Evolutionary conservation across 2,113 vertebrate species (phyloP), one percentile per base, ranked within the genome.

Genomic region (Rhineura floridana): DNA sequence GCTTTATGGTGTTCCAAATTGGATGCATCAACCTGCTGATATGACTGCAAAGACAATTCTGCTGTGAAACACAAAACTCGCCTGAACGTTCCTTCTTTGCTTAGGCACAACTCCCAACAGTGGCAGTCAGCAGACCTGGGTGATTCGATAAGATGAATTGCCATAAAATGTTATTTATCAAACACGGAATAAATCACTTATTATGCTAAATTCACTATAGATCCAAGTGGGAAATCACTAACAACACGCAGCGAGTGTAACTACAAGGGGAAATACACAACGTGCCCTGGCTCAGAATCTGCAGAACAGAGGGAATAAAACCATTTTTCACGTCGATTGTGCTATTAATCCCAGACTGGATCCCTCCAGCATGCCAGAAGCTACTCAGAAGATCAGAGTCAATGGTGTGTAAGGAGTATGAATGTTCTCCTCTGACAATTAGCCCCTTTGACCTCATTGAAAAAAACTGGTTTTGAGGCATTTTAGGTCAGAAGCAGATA

Each of bases 251-350:
- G 52, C 36, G 2, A 44, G 52, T 62, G 52, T 72, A 76, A 75
- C 81, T 69, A n/a, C 63, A 50, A 33, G 44, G 28, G 50, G 36
- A 62, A 44, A 28, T 23, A 75, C n/a, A 33, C 39, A 10, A 36
- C 52, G 15, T 13, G 3, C 4, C 0, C 69, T 75, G 50, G 3
- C 84, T 76, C 13, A 21, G 70, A 85, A 44, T 62, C 28, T 46
- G 52, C 50, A 76, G 50, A 85, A 28, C 50, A 46, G 84, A 85
- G 39, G 15, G 25, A 46, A 50, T 39, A n/a, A 7, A 85, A 33
- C 52, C 84, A 85, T 85, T 62, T 76, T 85, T 76, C 72, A 85
- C 72, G 42, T 59, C 59, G 83, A 55, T 55, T 25, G 21, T 73
- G 44, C 52, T 39, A 75, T 85, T 85, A 76, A 85, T 85, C 52